Evolutionary conservation across 2,888 invertebrate species (phyloP).

Genomic region (Erebia aethiops): DNA sequence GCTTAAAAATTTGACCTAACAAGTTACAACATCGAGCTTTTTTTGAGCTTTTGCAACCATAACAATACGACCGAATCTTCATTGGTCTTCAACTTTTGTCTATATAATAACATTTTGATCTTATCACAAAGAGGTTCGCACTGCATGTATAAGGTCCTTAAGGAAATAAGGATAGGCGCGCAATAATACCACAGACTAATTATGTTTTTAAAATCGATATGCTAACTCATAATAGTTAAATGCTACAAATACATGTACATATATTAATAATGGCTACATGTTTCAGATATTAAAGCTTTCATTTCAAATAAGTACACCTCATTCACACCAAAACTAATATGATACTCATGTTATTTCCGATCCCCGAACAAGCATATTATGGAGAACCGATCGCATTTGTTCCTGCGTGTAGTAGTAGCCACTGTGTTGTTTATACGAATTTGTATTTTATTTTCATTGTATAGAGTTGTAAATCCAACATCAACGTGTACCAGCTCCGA

Average conservation of each 20-base stretch:
- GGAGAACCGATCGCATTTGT: constrained; percentile 59
- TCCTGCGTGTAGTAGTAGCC: constrained; percentile 51
- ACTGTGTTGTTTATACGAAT: constrained; percentile 30
- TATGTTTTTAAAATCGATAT: too few species aligned
- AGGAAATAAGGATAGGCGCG: too few species aligned
- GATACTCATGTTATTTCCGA: constrained; percentile 52
- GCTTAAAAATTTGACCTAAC: background rate
- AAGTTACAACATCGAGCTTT: background rate
- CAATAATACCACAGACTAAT: too few species aligned
- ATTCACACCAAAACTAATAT: constrained; percentile 25
- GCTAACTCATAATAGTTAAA: background rate
- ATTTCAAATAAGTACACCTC: constrained; percentile 1
- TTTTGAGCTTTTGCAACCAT: background rate
- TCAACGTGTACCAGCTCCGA: constrained; percentile 22
- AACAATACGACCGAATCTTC: background rate
- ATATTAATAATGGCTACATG: too few species aligned
- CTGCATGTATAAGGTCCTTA: too few species aligned
- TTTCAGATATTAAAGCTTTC: constrained; percentile 20
- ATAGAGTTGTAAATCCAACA: constrained; percentile 53
- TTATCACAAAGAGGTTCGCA: too few species aligned
- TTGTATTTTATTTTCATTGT: constrained; percentile 41
- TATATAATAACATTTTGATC: too few species aligned
- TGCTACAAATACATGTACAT: background rate
- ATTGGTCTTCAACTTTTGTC: too few species aligned
- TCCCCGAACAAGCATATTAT: constrained; percentile 65